A percentile compares a stretch with the other conserved stretches of the same genome.
phyloP scores from a whole-genome alignment of 2,797 vertebrate genomes.

The Diplodus puntazzo region DNA sequence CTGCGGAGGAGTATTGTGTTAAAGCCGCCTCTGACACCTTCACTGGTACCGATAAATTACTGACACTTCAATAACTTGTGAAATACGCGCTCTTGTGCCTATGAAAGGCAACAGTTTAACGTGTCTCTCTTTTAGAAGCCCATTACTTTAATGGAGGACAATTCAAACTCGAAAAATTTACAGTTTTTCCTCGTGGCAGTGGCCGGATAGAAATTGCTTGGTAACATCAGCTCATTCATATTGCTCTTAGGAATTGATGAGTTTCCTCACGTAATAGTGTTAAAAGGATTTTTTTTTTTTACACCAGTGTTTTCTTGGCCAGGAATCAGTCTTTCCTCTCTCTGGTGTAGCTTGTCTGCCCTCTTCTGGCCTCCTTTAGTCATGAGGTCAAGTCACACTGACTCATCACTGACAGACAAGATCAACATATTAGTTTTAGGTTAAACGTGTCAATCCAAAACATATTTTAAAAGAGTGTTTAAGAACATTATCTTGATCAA shows the following conservation, averaged over 20 bases:
- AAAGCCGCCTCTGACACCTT: constrained; percentile 70
- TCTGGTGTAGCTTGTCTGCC: constrained; percentile 79
- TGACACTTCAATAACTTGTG: constrained; percentile 74
- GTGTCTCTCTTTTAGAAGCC: constrained; percentile 72
- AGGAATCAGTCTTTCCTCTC: constrained; percentile 41
- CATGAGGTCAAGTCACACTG: constrained; percentile 46
- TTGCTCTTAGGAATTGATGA: constrained; percentile 74
- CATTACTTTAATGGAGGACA: constrained; percentile 83
- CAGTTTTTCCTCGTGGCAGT: constrained; percentile 66
- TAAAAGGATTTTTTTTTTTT: constrained; percentile 74
- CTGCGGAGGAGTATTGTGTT: constrained; percentile 53
- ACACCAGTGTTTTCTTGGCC: constrained; percentile 48
- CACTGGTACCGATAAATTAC: constrained; percentile 76
- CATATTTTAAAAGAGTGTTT: background rate
- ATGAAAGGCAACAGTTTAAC: constrained; percentile 79
- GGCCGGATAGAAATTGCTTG: constrained; percentile 63
- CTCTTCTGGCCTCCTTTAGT: constrained; percentile 76
- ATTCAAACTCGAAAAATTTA: constrained; percentile 74
- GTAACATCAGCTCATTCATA: constrained; percentile 72
- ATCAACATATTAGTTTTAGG: background rate
- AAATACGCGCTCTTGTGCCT: constrained; percentile 72
- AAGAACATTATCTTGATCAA: background rate
- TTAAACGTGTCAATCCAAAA: background rate
- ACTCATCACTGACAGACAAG: background rate
- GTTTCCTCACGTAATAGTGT: constrained; percentile 73